Percentiles rank a stretch among this genome's conserved stretches.
These are phyloP conservation scores for Beris morrisii DNA, from an alignment of 2,888 invertebrate species.

Conservation along the genomic window DNA sequence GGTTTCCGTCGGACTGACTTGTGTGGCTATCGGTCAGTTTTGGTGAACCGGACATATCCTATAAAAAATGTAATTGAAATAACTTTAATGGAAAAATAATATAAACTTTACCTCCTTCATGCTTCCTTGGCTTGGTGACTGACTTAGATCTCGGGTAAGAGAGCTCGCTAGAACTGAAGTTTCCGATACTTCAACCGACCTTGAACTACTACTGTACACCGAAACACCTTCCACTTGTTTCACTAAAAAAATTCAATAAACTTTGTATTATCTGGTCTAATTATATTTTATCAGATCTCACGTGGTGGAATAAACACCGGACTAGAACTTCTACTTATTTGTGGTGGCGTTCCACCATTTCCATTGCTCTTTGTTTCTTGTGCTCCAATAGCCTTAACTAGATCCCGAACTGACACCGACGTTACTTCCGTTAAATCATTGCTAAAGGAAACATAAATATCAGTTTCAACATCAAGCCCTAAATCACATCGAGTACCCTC, in stretches of 20 bases:
- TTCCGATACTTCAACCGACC: conserved; percentile 57
- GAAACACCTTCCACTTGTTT: conserved; percentile 34
- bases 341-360: conserved; percentile 72
- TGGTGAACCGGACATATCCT: conserved; percentile 38
- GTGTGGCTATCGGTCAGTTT: conserved; percentile 43
- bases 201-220: conserved; percentile 45
- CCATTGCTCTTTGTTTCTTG: conserved; percentile 75
- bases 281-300: conserved; percentile 45
- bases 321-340: conserved; percentile 62
- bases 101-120: conserved; percentile 41
- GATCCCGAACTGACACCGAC: conserved; percentile 66
- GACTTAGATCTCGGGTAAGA: conserved; percentile 64
- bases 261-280: background rate
- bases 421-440: conserved; percentile 57
- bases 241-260: conserved; percentile 22
- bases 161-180: conserved; percentile 66
- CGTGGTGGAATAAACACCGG: conserved; percentile 63
- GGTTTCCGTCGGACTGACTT: conserved; percentile 45
- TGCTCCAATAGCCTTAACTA: conserved; percentile 70
- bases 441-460: background rate
- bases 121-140: conserved; percentile 59
- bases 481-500: conserved; percentile 34
- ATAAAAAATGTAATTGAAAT: conserved; percentile 6
- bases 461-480: background rate
- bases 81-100: background rate